phyloP scores from a whole-genome alignment of 2,113 vertebrate species.

The Mesembrinibis cayennensis region DNA sequence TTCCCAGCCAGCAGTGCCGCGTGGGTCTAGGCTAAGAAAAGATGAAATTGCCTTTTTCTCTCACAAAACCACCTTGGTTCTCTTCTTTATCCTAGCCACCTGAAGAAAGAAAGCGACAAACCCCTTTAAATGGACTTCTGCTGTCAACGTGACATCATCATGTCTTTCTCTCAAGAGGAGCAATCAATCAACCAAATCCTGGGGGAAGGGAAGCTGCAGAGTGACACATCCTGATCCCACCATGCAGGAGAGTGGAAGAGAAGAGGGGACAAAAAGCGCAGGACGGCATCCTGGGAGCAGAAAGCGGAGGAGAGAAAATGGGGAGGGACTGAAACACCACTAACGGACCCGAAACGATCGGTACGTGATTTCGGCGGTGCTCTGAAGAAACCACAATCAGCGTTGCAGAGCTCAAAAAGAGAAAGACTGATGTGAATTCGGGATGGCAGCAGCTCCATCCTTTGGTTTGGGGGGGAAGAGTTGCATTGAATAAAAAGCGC shows the following conservation, averaged over 20 bases:
- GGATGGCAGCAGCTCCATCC: conserved; percentile 7
- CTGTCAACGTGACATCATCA: conserved; percentile 35
- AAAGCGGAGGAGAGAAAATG: conserved; percentile 1
- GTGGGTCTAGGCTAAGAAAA: neutral
- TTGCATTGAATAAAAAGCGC: neutral
- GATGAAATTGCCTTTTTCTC: neutral
- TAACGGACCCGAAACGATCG: neutral
- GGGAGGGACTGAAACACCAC: neutral
- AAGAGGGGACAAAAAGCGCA: neutral
- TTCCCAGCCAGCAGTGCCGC: neutral
- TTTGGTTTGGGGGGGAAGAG: neutral
- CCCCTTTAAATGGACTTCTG: conserved; percentile 84
- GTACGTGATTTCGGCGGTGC: neutral
- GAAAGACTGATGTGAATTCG: neutral
- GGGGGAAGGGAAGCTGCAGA: conserved; percentile 50
- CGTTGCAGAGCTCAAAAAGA: neutral
- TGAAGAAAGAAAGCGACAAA: conserved; percentile 99
- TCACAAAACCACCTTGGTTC: neutral
- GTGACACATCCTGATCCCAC: conserved; percentile 28
- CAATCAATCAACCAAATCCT: conserved; percentile 54
- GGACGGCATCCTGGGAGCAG: conserved; percentile 26
- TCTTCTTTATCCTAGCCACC: conserved; percentile 81
- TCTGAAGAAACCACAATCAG: neutral
- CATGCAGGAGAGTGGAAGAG: conserved; percentile 21
- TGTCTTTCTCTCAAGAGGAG: conserved; percentile 44